phyloP scores from a whole-genome alignment of 2,888 invertebrate species.

The Ochropleura leucogaster region DNA sequence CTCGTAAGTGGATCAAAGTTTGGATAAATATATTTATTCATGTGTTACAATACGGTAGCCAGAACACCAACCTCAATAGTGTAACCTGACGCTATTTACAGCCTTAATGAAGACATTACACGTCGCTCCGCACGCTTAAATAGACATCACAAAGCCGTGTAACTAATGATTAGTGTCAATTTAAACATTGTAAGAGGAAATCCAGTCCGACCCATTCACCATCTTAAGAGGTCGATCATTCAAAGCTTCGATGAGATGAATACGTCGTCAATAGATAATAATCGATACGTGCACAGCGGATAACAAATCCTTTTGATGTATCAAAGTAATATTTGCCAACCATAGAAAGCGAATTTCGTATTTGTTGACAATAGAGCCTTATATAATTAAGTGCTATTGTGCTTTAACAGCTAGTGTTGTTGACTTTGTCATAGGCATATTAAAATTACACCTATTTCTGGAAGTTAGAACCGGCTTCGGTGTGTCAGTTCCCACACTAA shows the following conservation, averaged over 20 bases:
- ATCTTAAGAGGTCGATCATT: conserved; percentile 59
- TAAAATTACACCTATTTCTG: conserved; percentile 65
- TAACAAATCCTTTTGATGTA: conserved; percentile 74
- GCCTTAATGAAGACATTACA: conserved; percentile 58
- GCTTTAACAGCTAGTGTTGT: conserved; percentile 69
- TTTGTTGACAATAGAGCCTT: conserved; percentile 81
- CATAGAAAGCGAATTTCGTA: conserved; percentile 81
- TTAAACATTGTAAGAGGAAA: conserved; percentile 71
- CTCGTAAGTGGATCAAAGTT: neutral
- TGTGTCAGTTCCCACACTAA: conserved; percentile 66
- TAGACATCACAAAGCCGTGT: conserved; percentile 68
- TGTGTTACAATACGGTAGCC: conserved; percentile 6
- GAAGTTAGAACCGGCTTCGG: conserved; percentile 63
- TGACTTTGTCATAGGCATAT: conserved; percentile 60
- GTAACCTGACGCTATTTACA: conserved; percentile 46
- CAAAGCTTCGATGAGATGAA: conserved; percentile 68
- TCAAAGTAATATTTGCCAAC: conserved; percentile 72
- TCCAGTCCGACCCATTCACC: conserved; percentile 67
- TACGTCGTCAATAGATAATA: conserved; percentile 73
- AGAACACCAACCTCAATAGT: conserved; percentile 6
- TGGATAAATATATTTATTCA: neutral
- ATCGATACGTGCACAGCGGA: conserved; percentile 70
- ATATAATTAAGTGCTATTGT: conserved; percentile 82
- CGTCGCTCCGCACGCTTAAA: conserved; percentile 54
- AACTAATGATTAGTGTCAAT: conserved; percentile 81